Base-by-base conservation (phyloP, 2,888 invertebrate species). In the Adelognathus sp. region DNA sequence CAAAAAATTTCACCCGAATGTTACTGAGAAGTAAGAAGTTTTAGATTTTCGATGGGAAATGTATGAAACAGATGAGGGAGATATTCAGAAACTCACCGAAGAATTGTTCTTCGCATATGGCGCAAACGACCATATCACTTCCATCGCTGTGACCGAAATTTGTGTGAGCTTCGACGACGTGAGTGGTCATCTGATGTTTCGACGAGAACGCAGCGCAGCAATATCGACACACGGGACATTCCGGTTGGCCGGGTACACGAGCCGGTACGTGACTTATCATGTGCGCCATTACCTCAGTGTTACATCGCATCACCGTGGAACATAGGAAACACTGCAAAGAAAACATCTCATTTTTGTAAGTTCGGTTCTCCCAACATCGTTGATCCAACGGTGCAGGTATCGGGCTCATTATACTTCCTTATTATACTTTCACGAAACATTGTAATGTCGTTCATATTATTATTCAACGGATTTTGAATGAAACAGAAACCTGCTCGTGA, bases 41-140 rank as follows among this genome's bases (percentile, higher is more conserved):
- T 6, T 18, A 1, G 6, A 5, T 56, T 21, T 11, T 31, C 29
- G n/a, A 29, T 9, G 6, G 41, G n/a, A 11, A 36, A 36, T 11
- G 2, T 3, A 36, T 0, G 2, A 2, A n/a, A 36, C n/a, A 3
- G n/a, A 36, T 7, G 36, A 36, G n/a, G 36, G 14, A 41, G 39
- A n/a, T n/a, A n/a, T n/a, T n/a, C n/a, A 1, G 29, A 21, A 24
- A 69, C 82, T 81, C 83, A 86, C 89, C 90, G 58, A 79, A 79
- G 79, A 93, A 93, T 81, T 92, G 93, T 70, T 93, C 92, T 82
- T 93, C 92, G 86, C 94, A 94, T 82, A 94, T 94, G 1, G 93
- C 92, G 82, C 94, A 94, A 76, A 92, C 89, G 58, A 90, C 85
- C 91, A 91, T 91, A 1, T 86, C 88, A 6, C 87, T 85, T 2